Conservation (phyloP, 1,140 invertebrate genomes). For the Drosophila arawakana region DNA sequence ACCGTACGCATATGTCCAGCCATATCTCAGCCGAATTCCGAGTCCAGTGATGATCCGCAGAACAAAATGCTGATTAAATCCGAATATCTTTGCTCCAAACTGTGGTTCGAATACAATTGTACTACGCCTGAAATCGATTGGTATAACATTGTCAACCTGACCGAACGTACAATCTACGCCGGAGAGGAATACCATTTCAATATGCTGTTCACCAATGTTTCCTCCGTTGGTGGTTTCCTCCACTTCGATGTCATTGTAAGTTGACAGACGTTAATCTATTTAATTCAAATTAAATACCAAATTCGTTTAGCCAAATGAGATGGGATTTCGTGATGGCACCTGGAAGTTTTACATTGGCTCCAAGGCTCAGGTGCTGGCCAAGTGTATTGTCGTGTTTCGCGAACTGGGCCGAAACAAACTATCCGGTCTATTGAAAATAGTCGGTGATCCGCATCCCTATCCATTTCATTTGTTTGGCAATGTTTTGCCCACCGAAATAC, state of each 20-base stretch:
- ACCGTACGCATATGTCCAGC: constrained; percentile 69
- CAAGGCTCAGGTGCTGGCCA: constrained; percentile 22
- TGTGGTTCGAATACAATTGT: constrained; percentile 77
- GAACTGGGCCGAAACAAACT: constrained; percentile 49
- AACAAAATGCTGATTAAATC: constrained; percentile 49
- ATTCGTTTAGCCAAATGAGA: constrained; percentile 54
- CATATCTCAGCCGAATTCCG: not conserved
- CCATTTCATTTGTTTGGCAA: constrained; percentile 63
- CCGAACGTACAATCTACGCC: constrained; percentile 52
- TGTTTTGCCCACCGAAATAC: constrained; percentile 61
- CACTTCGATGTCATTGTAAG: constrained; percentile 75
- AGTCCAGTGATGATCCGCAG: constrained; percentile 38
- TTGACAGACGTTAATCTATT: not conserved
- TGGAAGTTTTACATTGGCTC: constrained; percentile 69
- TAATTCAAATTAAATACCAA: not conserved
- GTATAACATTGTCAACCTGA: constrained; percentile 51
- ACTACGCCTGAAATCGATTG: constrained; percentile 60
- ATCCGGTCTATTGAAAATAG: constrained; percentile 64
- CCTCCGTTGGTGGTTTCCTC: constrained; percentile 60
- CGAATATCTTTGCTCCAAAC: constrained; percentile 61
- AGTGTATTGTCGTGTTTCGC: constrained; percentile 58
- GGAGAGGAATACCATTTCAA: constrained; percentile 66
- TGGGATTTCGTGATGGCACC: constrained; percentile 60
- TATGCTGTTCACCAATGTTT: constrained; percentile 63
- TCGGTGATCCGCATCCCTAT: constrained; percentile 52